phyloP scores from a whole-genome alignment of 2,113 vertebrate genomes.

The Jaculus jaculus region DNA sequence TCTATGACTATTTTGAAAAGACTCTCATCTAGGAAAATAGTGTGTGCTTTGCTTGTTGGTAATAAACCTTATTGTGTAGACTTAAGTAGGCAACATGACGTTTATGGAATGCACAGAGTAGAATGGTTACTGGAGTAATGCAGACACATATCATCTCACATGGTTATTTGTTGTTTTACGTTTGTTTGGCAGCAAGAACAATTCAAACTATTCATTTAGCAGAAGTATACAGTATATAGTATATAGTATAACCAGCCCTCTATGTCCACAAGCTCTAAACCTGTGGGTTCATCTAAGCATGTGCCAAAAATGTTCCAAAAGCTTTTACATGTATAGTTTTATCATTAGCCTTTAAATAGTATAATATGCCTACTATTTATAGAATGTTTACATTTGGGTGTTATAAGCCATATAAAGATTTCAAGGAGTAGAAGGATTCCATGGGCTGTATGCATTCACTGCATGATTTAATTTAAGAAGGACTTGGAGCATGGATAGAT shows the following conservation, averaged over 20 bases:
- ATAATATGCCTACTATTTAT: not conserved
- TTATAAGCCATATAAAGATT: not conserved
- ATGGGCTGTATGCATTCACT: not conserved
- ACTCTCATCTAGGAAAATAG: slow-evolving; percentile 26
- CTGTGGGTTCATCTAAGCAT: not conserved
- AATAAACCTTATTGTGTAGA: not conserved
- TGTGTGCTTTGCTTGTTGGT: not conserved
- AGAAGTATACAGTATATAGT: not conserved
- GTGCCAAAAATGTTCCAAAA: not conserved
- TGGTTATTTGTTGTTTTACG: not conserved
- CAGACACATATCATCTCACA: not conserved
- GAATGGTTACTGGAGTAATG: not conserved
- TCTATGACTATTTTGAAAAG: slow-evolving; percentile 26
- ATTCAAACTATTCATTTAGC: not conserved
- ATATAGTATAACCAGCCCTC: not conserved
- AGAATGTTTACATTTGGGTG: not conserved
- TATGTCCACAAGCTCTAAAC: not conserved
- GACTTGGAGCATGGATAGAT: not conserved
- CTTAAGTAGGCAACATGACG: not conserved
- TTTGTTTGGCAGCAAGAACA: not conserved
- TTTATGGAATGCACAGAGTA: not conserved
- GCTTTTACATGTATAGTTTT: not conserved
- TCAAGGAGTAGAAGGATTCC: not conserved
- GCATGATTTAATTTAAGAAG: not conserved
- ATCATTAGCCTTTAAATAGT: not conserved